These are phyloP conservation scores for Ochotona curzoniae DNA, from an alignment of 2,113 vertebrate species.

Conservation along the genomic window DNA sequence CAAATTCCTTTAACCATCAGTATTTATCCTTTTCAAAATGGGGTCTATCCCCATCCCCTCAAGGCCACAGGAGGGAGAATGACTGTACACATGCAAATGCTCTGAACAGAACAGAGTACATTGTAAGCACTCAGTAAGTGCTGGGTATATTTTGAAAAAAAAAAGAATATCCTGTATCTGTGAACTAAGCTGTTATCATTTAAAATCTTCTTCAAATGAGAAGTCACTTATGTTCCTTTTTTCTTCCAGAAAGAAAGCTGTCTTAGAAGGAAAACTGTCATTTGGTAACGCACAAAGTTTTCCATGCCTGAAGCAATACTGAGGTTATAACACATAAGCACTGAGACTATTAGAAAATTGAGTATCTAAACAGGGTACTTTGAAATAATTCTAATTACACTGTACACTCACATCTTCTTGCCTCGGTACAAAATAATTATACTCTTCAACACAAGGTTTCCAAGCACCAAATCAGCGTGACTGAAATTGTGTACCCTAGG, in stretches of 20 bases:
- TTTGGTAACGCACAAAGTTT: slow-evolving; percentile 57
- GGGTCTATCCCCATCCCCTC: background rate
- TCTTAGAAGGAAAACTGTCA: slow-evolving; percentile 66
- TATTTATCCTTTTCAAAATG: slow-evolving; percentile 51
- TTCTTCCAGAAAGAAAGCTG: slow-evolving; percentile 58
- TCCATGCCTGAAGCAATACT: slow-evolving; percentile 41
- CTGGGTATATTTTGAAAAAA: slow-evolving; percentile 53
- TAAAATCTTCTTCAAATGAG: slow-evolving; percentile 65
- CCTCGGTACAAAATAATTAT: slow-evolving; percentile 71
- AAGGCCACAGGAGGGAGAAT: background rate
- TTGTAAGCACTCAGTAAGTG: background rate
- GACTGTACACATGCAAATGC: background rate
- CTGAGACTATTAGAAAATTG: slow-evolving; percentile 65
- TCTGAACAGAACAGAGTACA: background rate
- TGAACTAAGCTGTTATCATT: slow-evolving; percentile 54
- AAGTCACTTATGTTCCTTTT: slow-evolving; percentile 46
- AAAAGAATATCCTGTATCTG: slow-evolving; percentile 19
- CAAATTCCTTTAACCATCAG: slow-evolving; percentile 22
- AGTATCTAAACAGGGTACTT: slow-evolving; percentile 61
- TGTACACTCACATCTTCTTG: slow-evolving; percentile 49
- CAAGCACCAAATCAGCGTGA: slow-evolving; percentile 20
- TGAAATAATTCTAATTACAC: slow-evolving; percentile 71
- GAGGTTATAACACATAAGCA: slow-evolving; percentile 44
- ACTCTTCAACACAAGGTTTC: slow-evolving; percentile 41
- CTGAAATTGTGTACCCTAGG: background rate